Percentiles rank a stretch among this genome's conserved stretches.
Conservation (phyloP, 2,113 vertebrate species). For the Microcebus murinus region DNA sequence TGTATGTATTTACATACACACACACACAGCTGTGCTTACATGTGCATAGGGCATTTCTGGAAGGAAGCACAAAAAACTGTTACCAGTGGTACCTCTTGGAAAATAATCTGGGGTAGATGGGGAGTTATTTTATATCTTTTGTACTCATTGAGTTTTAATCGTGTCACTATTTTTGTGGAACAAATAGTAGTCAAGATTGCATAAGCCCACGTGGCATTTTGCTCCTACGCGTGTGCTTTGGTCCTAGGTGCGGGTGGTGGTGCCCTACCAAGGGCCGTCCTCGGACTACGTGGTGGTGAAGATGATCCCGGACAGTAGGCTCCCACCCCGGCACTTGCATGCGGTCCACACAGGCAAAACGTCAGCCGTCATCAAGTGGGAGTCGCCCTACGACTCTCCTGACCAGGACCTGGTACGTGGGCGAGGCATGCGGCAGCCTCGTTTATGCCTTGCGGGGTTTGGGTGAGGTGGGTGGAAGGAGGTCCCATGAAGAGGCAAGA, state of each 20-base stretch:
- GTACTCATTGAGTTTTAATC: background rate
- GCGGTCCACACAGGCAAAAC: slow-evolving; percentile 89
- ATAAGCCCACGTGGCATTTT: fast-evolving
- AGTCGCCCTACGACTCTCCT: slow-evolving; percentile 94
- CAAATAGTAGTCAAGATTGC: background rate
- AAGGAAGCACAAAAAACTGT: background rate
- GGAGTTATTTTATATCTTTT: background rate
- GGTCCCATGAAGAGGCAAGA: background rate
- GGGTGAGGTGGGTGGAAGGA: too few species aligned
- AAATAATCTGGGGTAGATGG: background rate
- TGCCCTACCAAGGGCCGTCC: slow-evolving; percentile 93
- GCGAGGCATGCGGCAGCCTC: fast-evolving
- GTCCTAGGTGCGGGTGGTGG: slow-evolving; percentile 91
- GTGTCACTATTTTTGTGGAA: background rate
- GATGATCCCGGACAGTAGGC: slow-evolving; percentile 97
- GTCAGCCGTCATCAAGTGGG: slow-evolving; percentile 94
- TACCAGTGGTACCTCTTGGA: background rate
- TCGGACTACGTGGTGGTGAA: slow-evolving; percentile 93
- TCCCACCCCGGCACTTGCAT: slow-evolving; percentile 96
- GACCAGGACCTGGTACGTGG: slow-evolving; percentile 90
- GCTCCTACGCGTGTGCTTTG: background rate
- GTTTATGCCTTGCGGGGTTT: background rate
- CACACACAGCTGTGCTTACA: background rate
- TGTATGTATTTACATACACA: background rate
- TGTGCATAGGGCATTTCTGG: background rate